phyloP scores from a whole-genome alignment of 2,888 invertebrate species.

The Acronicta aceris region DNA sequence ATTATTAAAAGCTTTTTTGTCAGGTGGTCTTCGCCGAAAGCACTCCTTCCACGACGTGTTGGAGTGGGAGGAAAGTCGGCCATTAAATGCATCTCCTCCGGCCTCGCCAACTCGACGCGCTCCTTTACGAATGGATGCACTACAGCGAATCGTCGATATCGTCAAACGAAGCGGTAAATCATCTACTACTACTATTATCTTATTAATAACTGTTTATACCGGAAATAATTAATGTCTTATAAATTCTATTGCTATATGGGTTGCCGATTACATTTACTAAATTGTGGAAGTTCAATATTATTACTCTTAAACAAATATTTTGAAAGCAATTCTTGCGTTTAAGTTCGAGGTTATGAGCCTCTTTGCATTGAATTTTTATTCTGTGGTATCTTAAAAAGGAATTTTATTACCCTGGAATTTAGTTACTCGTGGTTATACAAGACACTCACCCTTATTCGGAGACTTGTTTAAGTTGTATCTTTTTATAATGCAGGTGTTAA shows the following conservation, averaged over 20 bases:
- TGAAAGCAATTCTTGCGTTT: background rate
- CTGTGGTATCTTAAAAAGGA: background rate
- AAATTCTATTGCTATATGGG: too few species aligned
- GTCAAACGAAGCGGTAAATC: slow-evolving; percentile 93
- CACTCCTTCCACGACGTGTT: slow-evolving; percentile 94
- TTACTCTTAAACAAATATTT: too few species aligned
- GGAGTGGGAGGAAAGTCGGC: slow-evolving; percentile 90
- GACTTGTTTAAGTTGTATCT: slow-evolving; percentile 2
- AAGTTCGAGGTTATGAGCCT: too few species aligned
- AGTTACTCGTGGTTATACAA: too few species aligned
- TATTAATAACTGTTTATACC: background rate
- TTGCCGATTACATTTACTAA: background rate
- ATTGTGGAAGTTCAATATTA: too few species aligned
- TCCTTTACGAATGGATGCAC: slow-evolving; percentile 91
- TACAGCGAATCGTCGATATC: slow-evolving; percentile 96
- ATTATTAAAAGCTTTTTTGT: too few species aligned
- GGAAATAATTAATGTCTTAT: background rate
- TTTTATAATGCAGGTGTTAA: slow-evolving; percentile 84
- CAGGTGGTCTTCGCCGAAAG: slow-evolving; percentile 91
- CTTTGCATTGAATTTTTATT: too few species aligned
- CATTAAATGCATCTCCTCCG: slow-evolving; percentile 87
- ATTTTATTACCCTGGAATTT: background rate
- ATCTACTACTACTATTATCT: background rate
- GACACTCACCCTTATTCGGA: slow-evolving; percentile 3
- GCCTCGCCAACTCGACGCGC: slow-evolving; percentile 91